Evolutionary conservation across 2,113 vertebrate genomes (phyloP).

Genomic region (rat (Rattus norvegicus)): GRCr8 NC_086026.1:28669501-28670000

Average conservation of each 20-base stretch:
- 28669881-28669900: not conserved
- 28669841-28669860: not conserved
- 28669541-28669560: not conserved
- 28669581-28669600: not conserved
- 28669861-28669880: not conserved
- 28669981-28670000: not conserved
- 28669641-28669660: not conserved
- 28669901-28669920: not conserved
- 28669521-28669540: not conserved
- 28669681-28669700: not conserved
- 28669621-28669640: not conserved
- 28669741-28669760: not conserved
- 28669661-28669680: not conserved
- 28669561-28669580: not conserved
- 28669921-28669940: not conserved
- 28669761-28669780: not conserved
- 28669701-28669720: not conserved
- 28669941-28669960: not conserved
- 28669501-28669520: not conserved
- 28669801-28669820: not conserved
- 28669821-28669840: conserved; percentile 50
- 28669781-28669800: not conserved
- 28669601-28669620: not conserved
- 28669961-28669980: not conserved
- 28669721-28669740: not conserved